A percentile compares a stretch with the other conserved stretches of the same genome.
These are phyloP conservation scores for Callinectes sapidus DNA, from an alignment of 2,888 invertebrate species.

Conservation along the genomic window DNA sequence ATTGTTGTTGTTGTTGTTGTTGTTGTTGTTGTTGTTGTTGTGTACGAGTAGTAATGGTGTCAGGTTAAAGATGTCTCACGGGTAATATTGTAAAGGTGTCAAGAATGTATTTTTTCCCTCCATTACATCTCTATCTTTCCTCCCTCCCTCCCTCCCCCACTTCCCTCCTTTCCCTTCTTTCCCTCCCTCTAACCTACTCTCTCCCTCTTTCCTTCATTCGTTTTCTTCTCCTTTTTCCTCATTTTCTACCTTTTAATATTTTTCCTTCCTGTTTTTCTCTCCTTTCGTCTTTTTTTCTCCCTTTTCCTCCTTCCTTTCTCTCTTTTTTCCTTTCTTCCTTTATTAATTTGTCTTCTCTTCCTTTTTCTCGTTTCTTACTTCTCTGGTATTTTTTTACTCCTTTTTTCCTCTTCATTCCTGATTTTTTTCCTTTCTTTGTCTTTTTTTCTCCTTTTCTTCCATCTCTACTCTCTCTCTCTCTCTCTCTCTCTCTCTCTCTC, in stretches of 20 bases:
- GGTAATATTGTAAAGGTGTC: neutral
- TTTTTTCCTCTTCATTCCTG: neutral
- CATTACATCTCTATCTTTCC: neutral
- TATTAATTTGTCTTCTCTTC: neutral
- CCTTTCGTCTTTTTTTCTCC: neutral
- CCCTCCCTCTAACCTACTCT: neutral
- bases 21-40: neutral
- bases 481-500: constrained; percentile 23
- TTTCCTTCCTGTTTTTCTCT: neutral
- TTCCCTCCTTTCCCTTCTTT: neutral
- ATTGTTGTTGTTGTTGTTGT: neutral
- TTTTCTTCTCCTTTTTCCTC: neutral
- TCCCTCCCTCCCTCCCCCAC: neutral
- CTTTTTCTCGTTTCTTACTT: neutral
- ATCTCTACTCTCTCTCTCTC: neutral
- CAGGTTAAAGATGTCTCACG: neutral
- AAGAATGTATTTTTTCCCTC: neutral
- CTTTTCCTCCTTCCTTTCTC: neutral
- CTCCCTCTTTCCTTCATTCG: neutral
- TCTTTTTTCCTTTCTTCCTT: neutral
- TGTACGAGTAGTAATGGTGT: neutral
- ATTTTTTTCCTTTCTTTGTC: neutral
- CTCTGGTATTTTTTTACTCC: neutral
- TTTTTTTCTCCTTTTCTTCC: neutral
- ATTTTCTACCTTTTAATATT: neutral